These are phyloP conservation scores for Acleris holmiana DNA, from an alignment of 2,888 invertebrate species.

Conservation along the genomic window DNA sequence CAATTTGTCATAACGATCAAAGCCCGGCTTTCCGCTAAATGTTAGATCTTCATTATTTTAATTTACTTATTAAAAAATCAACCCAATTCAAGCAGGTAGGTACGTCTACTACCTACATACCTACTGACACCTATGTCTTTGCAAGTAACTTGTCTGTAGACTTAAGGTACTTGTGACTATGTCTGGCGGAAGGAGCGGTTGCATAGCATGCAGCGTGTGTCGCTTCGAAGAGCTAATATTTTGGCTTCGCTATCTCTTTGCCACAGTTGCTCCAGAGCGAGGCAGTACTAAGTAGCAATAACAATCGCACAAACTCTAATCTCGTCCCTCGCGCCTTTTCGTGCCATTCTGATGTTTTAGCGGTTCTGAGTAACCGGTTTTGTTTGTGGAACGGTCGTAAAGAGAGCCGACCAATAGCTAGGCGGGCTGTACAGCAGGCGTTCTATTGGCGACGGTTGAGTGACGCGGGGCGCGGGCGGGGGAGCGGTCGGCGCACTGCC, in stretches of 20 bases:
- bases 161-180: background rate
- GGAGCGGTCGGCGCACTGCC: slow-evolving; percentile 62
- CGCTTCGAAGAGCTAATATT: slow-evolving; percentile 43
- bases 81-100: no score
- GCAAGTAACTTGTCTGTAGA: no score
- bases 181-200: slow-evolving; percentile 26
- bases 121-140: no score
- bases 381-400: slow-evolving; percentile 78
- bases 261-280: slow-evolving; percentile 49
- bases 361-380: slow-evolving; percentile 75
- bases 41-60: no score
- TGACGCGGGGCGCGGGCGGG: slow-evolving; percentile 60
- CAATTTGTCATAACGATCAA: no score
- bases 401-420: slow-evolving; percentile 67
- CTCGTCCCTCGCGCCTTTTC: slow-evolving; percentile 80
- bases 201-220: slow-evolving; percentile 35
- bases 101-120: no score
- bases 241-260: slow-evolving; percentile 48
- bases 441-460: slow-evolving; percentile 74
- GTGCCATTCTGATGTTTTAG: slow-evolving; percentile 51
- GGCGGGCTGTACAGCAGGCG: slow-evolving; percentile 61
- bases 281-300: slow-evolving; percentile 61
- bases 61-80: no score
- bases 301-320: slow-evolving; percentile 68
- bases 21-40: no score